phyloP scores from a whole-genome alignment of 2,797 vertebrate species.

The Loriculus beryllinus region DNA sequence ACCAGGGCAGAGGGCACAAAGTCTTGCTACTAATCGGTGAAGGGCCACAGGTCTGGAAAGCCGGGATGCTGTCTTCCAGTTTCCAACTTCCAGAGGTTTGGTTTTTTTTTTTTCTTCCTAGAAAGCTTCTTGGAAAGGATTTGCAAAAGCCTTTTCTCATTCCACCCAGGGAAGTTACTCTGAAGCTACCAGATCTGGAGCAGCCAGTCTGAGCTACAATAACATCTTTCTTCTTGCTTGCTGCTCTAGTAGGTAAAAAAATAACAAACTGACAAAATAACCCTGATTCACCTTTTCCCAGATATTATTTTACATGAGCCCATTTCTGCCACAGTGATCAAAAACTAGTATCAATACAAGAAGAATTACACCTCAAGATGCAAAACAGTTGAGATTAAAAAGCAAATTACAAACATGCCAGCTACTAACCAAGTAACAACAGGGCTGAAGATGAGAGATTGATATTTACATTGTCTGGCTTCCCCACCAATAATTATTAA shows the following conservation, averaged over 20 bases:
- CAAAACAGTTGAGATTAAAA: neutral
- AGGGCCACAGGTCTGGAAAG: neutral
- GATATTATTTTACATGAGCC: neutral
- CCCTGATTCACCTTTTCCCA: neutral
- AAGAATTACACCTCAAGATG: neutral
- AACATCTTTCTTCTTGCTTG: neutral
- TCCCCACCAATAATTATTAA: neutral
- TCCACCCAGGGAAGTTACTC: neutral
- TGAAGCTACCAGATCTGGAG: neutral
- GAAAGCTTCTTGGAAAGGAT: neutral
- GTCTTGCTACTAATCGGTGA: neutral
- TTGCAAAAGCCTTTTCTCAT: neutral
- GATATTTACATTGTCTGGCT: neutral
- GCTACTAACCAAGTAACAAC: neutral
- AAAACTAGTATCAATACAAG: neutral
- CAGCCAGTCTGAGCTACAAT: neutral
- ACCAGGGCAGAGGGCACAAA: neutral
- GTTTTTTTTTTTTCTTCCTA: neutral
- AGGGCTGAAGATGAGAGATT: neutral
- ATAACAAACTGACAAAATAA: neutral
- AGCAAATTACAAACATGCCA: neutral
- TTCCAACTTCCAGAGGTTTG: neutral
- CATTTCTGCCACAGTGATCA: neutral
- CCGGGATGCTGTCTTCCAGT: neutral
- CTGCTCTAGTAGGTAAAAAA: neutral